phyloP scores from a whole-genome alignment of 2,113 vertebrate species.

The Excalfactoria chinensis region DNA sequence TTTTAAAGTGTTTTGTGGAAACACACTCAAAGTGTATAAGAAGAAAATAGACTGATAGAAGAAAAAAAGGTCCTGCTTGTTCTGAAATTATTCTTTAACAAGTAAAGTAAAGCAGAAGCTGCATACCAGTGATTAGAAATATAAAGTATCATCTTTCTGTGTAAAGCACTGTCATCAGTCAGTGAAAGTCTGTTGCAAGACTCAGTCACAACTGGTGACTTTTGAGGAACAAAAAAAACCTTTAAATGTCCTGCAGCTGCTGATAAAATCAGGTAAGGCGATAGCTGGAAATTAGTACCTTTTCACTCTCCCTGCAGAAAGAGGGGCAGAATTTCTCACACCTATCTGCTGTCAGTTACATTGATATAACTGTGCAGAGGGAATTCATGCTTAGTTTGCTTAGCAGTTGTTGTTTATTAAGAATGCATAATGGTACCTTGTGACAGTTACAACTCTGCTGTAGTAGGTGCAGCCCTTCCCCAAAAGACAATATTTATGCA shows the following conservation, averaged over 20 bases:
- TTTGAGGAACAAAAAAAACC: conserved; percentile 6
- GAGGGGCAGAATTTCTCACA: not conserved
- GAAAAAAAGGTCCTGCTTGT: not conserved
- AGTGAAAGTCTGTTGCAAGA: not conserved
- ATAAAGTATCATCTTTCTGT: not conserved
- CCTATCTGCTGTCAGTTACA: conserved; percentile 16
- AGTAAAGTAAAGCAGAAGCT: not conserved
- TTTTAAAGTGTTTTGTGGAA: not conserved
- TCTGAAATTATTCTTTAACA: not conserved
- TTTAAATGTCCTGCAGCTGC: not conserved
- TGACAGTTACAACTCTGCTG: not conserved
- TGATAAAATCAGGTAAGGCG: conserved; percentile 51
- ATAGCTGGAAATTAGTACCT: conserved; percentile 16
- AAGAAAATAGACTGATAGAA: not conserved
- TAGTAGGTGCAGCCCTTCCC: not conserved
- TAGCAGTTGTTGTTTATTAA: conserved; percentile 34
- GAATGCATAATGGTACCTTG: not conserved
- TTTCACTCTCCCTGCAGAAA: not conserved
- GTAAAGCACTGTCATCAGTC: not conserved
- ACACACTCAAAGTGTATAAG: not conserved
- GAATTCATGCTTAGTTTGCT: conserved; percentile 48
- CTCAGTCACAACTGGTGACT: not conserved
- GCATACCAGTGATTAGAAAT: not conserved
- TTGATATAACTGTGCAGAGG: not conserved
- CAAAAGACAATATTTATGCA: not conserved